Conservation (phyloP, 2,888 invertebrate genomes). For the Hirtodrosophila alboralis region DNA sequence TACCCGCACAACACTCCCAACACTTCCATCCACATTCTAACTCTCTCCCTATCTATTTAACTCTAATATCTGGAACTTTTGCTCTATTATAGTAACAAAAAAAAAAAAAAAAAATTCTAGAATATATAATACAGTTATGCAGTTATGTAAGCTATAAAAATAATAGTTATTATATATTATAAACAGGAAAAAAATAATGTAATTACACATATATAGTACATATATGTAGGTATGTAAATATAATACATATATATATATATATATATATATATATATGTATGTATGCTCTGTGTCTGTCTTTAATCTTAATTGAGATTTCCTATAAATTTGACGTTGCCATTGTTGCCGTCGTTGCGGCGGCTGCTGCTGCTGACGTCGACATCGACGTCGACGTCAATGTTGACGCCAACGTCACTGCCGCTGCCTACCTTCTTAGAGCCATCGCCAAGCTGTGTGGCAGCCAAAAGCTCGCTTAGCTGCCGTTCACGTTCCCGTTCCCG, state of each 20-base stretch:
- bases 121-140: background rate
- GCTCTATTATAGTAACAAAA: slow-evolving; percentile 11
- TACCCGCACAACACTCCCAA: slow-evolving; percentile 36
- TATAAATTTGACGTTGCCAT: slow-evolving; percentile 68
- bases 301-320: slow-evolving; percentile 71
- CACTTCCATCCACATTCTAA: slow-evolving; percentile 1
- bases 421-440: slow-evolving; percentile 72
- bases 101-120: slow-evolving; percentile 1
- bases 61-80: slow-evolving; percentile 34
- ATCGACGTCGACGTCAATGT: slow-evolving; percentile 19
- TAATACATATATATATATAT: no score
- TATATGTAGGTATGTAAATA: background rate
- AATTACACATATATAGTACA: slow-evolving; percentile 2
- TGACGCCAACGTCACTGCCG: slow-evolving; percentile 17
- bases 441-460: slow-evolving; percentile 66
- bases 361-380: slow-evolving; percentile 10
- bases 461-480: slow-evolving; percentile 68
- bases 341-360: slow-evolving; percentile 24
- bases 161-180: slow-evolving; percentile 4
- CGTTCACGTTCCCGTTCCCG: slow-evolving; percentile 21
- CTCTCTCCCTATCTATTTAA: slow-evolving; percentile 1
- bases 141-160: background rate
- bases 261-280: no score
- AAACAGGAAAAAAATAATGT: background rate
- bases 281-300: slow-evolving; percentile 30